Conservation (phyloP, 1,140 invertebrate genomes). For the Neelides sp. region DNA sequence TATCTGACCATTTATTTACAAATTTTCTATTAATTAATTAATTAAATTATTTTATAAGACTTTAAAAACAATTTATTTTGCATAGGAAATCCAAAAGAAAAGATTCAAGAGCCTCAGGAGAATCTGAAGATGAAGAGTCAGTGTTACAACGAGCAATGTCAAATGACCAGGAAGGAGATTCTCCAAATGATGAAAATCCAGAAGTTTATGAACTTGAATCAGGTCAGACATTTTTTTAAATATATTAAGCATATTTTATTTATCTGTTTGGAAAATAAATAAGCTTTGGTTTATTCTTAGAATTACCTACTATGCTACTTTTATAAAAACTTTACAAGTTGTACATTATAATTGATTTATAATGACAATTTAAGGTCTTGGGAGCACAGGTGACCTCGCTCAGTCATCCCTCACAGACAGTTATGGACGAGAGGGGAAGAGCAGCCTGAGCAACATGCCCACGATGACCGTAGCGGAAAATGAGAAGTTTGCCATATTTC, state of each 20-base stretch:
- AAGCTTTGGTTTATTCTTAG: slow-evolving; percentile 7
- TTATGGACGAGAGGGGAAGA: slow-evolving; percentile 1
- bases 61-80: slow-evolving; percentile 2
- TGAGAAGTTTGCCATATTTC: slow-evolving; percentile 59
- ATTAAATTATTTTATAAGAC: neutral
- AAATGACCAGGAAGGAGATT: slow-evolving; percentile 33
- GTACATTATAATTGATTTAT: too few species aligned
- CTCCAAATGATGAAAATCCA: slow-evolving; percentile 28
- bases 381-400: slow-evolving; percentile 3
- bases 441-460: slow-evolving; percentile 12
- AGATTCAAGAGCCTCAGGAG: slow-evolving; percentile 33
- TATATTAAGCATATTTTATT: too few species aligned
- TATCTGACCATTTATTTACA: slow-evolving; percentile 2
- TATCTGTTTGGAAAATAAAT: slow-evolving; percentile 1
- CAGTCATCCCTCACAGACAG: slow-evolving; percentile 2
- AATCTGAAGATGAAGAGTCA: slow-evolving; percentile 37
- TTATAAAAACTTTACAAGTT: too few species aligned
- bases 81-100: slow-evolving; percentile 24
- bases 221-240: slow-evolving; percentile 30
- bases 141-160: slow-evolving; percentile 35
- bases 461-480: slow-evolving; percentile 41
- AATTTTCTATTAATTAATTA: slow-evolving; percentile 4
- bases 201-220: slow-evolving; percentile 35
- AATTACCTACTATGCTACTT: too few species aligned
- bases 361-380: too few species aligned